Percentiles rank a stretch among this genome's conserved stretches.
Conservation (phyloP, 2,113 vertebrate species). For the Cygnus buccinator region DNA sequence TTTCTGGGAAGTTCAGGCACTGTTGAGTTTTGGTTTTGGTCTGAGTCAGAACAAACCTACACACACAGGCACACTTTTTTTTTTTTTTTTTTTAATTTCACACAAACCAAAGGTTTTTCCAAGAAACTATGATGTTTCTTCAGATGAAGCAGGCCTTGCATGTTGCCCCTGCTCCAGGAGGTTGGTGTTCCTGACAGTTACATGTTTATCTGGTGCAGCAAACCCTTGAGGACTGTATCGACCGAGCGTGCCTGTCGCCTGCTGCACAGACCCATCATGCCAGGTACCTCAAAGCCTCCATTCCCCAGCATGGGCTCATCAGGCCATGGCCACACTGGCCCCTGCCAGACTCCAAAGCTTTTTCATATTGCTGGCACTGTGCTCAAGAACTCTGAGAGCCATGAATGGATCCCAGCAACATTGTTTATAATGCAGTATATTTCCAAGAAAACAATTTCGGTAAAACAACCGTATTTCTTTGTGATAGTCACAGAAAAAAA, state of each 20-base stretch:
- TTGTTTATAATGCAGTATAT: neutral
- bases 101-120: neutral
- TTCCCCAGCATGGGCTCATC: neutral
- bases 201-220: neutral
- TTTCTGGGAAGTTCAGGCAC: neutral
- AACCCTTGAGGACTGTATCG: neutral
- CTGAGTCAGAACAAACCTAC: neutral
- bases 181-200: neutral
- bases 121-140: neutral
- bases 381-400: neutral
- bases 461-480: neutral
- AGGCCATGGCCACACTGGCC: neutral
- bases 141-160: neutral
- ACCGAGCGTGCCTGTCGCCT: neutral
- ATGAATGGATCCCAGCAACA: neutral
- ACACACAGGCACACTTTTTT: neutral
- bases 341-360: neutral
- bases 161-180: neutral
- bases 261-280: neutral
- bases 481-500: neutral
- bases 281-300: accelerated
- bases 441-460: neutral
- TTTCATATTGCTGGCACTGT: neutral
- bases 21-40: neutral
- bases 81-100: neutral